A percentile compares a stretch with the other conserved stretches of the same genome.
Evolutionary conservation across 2,797 vertebrate species (phyloP).

Genomic region (Pantherophis alleghaniensis): DNA sequence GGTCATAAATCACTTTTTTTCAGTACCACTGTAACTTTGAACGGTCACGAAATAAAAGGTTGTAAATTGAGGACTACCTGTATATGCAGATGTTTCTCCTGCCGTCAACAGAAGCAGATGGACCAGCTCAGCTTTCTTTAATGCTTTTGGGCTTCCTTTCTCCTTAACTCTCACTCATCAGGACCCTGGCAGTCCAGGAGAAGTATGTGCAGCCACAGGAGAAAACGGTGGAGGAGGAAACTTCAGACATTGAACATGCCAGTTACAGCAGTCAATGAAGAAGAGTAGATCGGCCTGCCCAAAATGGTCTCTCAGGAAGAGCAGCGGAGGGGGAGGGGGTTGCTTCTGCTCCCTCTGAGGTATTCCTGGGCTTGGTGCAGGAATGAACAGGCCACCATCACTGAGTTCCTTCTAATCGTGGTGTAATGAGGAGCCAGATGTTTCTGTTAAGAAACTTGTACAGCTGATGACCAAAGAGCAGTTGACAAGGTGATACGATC

Average conservation of each 20-base stretch:
- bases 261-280: background rate
- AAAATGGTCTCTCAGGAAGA: conserved; percentile 15
- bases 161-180: conserved; percentile 76
- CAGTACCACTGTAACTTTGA: background rate
- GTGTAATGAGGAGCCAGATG: background rate
- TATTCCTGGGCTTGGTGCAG: conserved; percentile 10
- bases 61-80: background rate
- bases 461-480: background rate
- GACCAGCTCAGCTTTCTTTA: conserved; percentile 3
- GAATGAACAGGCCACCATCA: background rate
- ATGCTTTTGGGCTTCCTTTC: conserved; percentile 40
- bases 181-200: conserved; percentile 90
- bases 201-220: conserved; percentile 79
- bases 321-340: background rate
- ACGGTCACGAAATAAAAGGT: background rate
- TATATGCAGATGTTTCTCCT: background rate
- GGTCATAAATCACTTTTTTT: background rate
- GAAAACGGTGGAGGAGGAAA: conserved; percentile 84
- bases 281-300: background rate
- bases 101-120: background rate
- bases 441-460: background rate
- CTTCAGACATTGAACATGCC: conserved; percentile 68
- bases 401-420: background rate
- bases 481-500: background rate
- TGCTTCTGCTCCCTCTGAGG: accelerated